Evolutionary conservation across 2,888 invertebrate species (phyloP), one percentile per base, ranked within the genome.

Genomic region (Chaitophorus viminalis): DNA sequence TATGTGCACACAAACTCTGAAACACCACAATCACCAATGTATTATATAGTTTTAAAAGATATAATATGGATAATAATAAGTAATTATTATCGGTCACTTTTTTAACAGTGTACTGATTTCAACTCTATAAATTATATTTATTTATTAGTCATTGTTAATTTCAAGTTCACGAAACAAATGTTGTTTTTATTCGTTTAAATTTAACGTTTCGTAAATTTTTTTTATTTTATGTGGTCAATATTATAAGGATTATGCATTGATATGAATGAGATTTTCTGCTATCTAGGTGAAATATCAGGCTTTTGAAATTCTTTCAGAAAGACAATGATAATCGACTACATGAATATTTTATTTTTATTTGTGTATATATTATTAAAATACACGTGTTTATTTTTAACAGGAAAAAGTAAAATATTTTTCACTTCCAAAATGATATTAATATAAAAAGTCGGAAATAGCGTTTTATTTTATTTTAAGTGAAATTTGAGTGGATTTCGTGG

Each of bases 401-500:
- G 31, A 70, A 65, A 65, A 65, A 25, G 29, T 29, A 11, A 9
- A 29, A 70, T 70, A 6, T 5, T 60, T 60, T 70, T 70, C 31
- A 29, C 31, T 70, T 31, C 70, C 29, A 4, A 17, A 11, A 14
- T 3, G 46, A 31, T 70, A 46, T 70, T 4, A 25, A 21, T 17
- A 31, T 46, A 25, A 25, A 33, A 3, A 21, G 81, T 70, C 21
- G 68, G 46, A 68, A 81, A 39, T 46, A 29, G 39, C 17, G 33
- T 74, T 74, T 36, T 82, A 29, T 65, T 83, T 39, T 65, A 25
- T 36, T 75, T 31, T 29, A 1, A 39, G 85, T 60, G 77, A 85
- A 85, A 85, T 77, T 85, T 68, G 5, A 76, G 65, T 84, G 9
- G 68, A 46, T 76, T 84, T 77, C 33, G 52, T 21, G 33, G 36